Conservation (phyloP, 2,888 invertebrate genomes). For the Diplazon laetatorius region DNA sequence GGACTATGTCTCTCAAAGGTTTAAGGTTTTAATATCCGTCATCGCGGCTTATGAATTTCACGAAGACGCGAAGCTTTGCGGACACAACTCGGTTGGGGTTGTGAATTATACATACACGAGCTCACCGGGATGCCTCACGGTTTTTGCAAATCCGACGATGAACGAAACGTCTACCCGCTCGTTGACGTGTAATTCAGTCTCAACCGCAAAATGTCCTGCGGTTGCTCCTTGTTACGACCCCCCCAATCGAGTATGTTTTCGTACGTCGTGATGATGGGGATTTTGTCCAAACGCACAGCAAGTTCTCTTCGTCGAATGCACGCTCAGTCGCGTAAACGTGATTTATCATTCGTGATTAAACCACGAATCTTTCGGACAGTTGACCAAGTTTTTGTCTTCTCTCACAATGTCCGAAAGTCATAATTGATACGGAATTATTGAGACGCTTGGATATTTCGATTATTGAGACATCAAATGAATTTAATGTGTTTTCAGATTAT, state of each 20-base stretch:
- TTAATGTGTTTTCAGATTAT: too few relatives aligned
- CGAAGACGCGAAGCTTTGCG: constrained; percentile 4
- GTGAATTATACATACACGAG: constrained; percentile 9
- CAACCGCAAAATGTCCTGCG: constrained; percentile 27
- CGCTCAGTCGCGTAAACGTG: not conserved
- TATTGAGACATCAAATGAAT: too few relatives aligned
- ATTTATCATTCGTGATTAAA: not conserved
- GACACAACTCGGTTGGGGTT: constrained; percentile 14
- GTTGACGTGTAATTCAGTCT: constrained; percentile 31
- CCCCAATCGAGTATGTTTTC: not conserved
- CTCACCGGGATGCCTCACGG: not conserved
- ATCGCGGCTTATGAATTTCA: constrained; percentile 14
- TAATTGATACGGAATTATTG: too few relatives aligned
- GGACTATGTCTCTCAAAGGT: too few relatives aligned
- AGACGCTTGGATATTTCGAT: too few relatives aligned
- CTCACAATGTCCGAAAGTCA: too few relatives aligned
- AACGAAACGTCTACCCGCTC: not conserved
- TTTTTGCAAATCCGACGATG: constrained; percentile 36
- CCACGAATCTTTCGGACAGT: too few relatives aligned
- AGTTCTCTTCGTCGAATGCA: not conserved
- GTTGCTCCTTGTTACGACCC: constrained; percentile 4
- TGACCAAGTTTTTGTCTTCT: too few relatives aligned
- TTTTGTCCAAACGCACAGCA: not conserved
- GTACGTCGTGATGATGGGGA: not conserved
- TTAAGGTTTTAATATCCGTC: not conserved